Conservation (phyloP, 2,113 vertebrate genomes). For the Heterochromis multidens region DNA sequence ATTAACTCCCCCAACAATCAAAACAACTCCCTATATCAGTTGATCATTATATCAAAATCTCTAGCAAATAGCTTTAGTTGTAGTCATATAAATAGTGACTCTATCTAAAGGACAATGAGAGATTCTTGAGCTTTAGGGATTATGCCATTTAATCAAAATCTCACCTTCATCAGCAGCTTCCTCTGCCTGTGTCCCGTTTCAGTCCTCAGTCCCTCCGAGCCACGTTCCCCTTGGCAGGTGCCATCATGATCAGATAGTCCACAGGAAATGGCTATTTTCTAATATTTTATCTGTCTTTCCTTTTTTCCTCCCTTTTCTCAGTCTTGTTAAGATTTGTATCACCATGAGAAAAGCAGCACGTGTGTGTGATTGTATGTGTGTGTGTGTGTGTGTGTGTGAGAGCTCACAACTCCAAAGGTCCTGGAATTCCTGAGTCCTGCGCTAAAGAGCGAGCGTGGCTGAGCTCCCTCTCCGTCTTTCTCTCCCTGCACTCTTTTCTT, state of each 20-base stretch:
- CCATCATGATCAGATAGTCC: constrained; percentile 64
- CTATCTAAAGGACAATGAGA: not conserved
- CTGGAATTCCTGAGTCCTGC: constrained; percentile 67
- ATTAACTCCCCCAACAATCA: not conserved
- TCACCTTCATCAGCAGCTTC: constrained; percentile 59
- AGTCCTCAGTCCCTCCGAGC: constrained; percentile 35
- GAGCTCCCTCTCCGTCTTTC: constrained; percentile 46
- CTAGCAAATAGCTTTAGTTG: not conserved
- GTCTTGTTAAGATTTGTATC: constrained; percentile 29
- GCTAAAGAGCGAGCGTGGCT: constrained; percentile 50
- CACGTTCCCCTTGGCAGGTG: constrained; percentile 59
- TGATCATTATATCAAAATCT: not conserved
- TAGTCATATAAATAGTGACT: not conserved
- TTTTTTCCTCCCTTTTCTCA: constrained; percentile 1
- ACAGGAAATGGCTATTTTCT: constrained; percentile 27
- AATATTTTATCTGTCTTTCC: not conserved
- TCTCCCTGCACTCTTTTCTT: constrained; percentile 36
- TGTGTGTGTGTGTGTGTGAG: not conserved
- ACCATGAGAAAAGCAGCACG: constrained; percentile 24
- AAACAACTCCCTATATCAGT: not conserved
- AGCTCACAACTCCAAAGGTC: constrained; percentile 62
- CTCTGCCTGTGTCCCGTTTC: constrained; percentile 15
- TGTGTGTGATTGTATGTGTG: not conserved
- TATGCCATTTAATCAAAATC: constrained; percentile 3
- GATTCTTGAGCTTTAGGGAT: not conserved